Percentiles rank a stretch among this genome's conserved stretches.
These are phyloP conservation scores for Masnerella sp. DNA, from an alignment of 2,888 invertebrate species.

Conservation along the genomic window DNA sequence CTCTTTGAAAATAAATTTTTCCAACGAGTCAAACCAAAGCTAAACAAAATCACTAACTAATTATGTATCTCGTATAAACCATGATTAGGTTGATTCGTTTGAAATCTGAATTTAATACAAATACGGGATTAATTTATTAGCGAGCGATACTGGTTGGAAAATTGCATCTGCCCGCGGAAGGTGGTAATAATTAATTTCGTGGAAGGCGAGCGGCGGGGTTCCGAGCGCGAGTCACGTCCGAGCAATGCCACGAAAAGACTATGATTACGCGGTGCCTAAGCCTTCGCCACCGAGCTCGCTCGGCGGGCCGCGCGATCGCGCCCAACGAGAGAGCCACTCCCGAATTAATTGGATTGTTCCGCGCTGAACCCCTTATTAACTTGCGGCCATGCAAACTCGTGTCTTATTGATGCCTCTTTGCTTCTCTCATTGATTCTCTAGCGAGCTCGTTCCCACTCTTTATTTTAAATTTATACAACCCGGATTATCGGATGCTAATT, in stretches of 20 bases:
- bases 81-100: no score
- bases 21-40: no score
- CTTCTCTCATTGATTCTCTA: conserved; percentile 65
- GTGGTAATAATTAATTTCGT: conserved; percentile 65
- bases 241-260: conserved; percentile 74
- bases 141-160: conserved; percentile 54
- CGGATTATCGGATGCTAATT: conserved; percentile 63
- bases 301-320: conserved; percentile 54
- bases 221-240: conserved; percentile 73
- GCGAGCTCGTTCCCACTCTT: conserved; percentile 64
- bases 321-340: conserved; percentile 67
- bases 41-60: no score
- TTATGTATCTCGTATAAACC: no score
- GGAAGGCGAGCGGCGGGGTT: conserved; percentile 55
- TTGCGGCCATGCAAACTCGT: conserved; percentile 70
- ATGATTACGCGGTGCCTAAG: conserved; percentile 74
- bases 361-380: conserved; percentile 75
- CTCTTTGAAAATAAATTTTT: no score
- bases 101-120: conserved; percentile 38
- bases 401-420: conserved; percentile 63
- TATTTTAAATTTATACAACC: conserved; percentile 66
- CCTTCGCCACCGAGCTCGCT: conserved; percentile 66
- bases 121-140: conserved; percentile 52
- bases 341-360: conserved; percentile 77
- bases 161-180: conserved; percentile 59